Evolutionary conservation across 92 coral and sea anemone species (phyloP).

Genomic region (Blastomussa wellsi): DNA sequence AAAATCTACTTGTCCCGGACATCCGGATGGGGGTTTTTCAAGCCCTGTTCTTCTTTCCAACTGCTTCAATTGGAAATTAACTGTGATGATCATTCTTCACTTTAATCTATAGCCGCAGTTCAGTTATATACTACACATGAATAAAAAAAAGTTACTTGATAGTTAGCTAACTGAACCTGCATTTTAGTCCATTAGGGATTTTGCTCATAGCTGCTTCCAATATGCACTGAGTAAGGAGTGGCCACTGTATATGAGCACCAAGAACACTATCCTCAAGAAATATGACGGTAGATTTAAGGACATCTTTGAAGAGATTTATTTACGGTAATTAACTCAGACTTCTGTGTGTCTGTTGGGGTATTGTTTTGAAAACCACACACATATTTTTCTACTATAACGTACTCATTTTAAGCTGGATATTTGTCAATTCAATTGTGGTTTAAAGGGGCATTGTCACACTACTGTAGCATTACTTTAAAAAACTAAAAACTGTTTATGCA

Average conservation of each 20-base stretch:
- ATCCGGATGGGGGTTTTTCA: too few species aligned
- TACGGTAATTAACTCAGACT: conserved; percentile 47
- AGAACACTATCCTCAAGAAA: conserved; percentile 92
- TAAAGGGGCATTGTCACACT: too few species aligned
- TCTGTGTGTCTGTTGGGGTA: background rate
- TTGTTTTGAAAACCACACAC: background rate
- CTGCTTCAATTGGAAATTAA: too few species aligned
- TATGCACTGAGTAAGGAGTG: conserved; percentile 87
- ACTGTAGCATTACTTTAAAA: too few species aligned
- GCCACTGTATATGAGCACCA: conserved; percentile 98
- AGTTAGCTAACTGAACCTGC: background rate
- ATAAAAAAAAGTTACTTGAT: too few species aligned
- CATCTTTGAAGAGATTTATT: conserved; percentile 92
- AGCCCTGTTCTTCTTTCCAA: too few species aligned
- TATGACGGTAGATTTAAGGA: conserved; percentile 99
- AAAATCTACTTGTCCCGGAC: too few species aligned
- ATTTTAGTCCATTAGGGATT: conserved; percentile 91
- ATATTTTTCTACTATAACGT: background rate
- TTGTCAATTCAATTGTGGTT: too few species aligned
- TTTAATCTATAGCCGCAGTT: too few species aligned
- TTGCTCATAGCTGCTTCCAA: conserved; percentile 99
- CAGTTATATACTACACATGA: too few species aligned
- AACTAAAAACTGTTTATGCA: too few species aligned
- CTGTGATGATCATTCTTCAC: too few species aligned
- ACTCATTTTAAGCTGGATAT: background rate